phyloP scores from a whole-genome alignment of 2,888 invertebrate genomes.

The Dicyrtomina minuta region DNA sequence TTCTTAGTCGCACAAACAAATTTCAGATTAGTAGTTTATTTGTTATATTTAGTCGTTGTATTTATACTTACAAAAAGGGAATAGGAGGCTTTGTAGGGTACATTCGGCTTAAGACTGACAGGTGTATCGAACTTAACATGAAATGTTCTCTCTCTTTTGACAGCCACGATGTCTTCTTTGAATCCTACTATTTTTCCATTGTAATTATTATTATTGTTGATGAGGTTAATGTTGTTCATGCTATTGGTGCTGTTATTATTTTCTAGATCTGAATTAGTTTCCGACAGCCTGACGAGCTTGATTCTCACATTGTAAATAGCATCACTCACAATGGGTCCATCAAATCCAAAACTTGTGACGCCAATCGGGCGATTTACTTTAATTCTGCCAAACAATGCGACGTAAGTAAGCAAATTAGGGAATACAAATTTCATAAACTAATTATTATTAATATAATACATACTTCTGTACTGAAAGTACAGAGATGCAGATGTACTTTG shows the following conservation, averaged over 20 bases:
- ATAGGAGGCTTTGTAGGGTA: slow-evolving; percentile 19
- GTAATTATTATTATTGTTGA: too few species aligned
- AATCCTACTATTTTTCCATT: background rate
- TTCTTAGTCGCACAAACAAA: too few species aligned
- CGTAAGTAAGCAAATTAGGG: too few species aligned
- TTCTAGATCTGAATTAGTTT: slow-evolving; percentile 1
- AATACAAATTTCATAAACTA: too few species aligned
- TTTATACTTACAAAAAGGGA: too few species aligned
- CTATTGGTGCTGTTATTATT: background rate
- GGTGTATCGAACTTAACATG: slow-evolving; percentile 29
- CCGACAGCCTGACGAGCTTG: background rate
- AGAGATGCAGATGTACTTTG: too few species aligned
- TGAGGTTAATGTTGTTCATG: too few species aligned
- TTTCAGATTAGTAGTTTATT: too few species aligned
- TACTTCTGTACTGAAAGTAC: too few species aligned
- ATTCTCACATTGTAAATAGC: slow-evolving; percentile 22
- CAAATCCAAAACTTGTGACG: slow-evolving; percentile 25
- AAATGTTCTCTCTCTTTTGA: slow-evolving; percentile 25
- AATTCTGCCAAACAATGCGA: background rate
- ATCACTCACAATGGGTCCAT: slow-evolving; percentile 21
- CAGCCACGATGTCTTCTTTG: slow-evolving; percentile 16
- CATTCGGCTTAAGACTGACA: slow-evolving; percentile 10
- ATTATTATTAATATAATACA: too few species aligned
- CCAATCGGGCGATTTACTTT: slow-evolving; percentile 16
- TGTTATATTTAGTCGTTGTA: too few species aligned